Evolutionary conservation across 2,113 vertebrate genomes (phyloP), one percentile per base, ranked within the genome.

Genomic region (Gorsachius goisagi): DNA sequence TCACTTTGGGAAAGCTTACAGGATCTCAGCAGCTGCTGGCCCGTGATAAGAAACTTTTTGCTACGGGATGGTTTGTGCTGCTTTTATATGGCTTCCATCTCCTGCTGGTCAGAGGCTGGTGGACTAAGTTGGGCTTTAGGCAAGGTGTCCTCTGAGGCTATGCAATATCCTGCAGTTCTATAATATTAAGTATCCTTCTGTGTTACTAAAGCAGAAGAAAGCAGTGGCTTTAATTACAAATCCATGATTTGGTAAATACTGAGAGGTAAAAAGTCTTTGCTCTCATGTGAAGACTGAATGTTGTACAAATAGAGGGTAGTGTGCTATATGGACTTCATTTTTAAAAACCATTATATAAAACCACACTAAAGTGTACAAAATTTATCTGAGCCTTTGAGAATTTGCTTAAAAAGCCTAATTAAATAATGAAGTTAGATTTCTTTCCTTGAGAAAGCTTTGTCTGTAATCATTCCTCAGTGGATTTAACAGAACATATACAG

Each of bases 21-120:
- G 79, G 59, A 30, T 50, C 73, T 93, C 28, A 14, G 84, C 94
- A 95, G 91, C 96, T 97, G 97, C 91, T 94, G 76, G 28, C 23
- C 62, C 37, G 0, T 56, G 97, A 97, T 97, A 97, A 95, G 84
- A 55, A 92, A 5, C 50, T 41, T 18, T 79, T 91, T 0, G 0
- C 79, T 22, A 20, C 59, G 33, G 76, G 74, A 7, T 47, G 58
- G 32, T 13, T 76, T 41, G n/a, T 89, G 84, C 63, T 79, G 66
- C 66, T 55, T 58, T 68, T 44, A 2, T 45, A 19, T 24, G 35
- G 59, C 71, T 96, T 35, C 56, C 41, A 35, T 21, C 66, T 72
- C 47, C 56, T 76, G 71, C 45, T 59, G 52, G 15, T 52, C 26
- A 11, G 55, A 56, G 75, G 26, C 76, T 71, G 17, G 0, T 20